Evolutionary conservation across 2,888 invertebrate genomes (phyloP), one percentile per base, ranked within the genome.

Genomic region (Lycophotia porphyrea): DNA sequence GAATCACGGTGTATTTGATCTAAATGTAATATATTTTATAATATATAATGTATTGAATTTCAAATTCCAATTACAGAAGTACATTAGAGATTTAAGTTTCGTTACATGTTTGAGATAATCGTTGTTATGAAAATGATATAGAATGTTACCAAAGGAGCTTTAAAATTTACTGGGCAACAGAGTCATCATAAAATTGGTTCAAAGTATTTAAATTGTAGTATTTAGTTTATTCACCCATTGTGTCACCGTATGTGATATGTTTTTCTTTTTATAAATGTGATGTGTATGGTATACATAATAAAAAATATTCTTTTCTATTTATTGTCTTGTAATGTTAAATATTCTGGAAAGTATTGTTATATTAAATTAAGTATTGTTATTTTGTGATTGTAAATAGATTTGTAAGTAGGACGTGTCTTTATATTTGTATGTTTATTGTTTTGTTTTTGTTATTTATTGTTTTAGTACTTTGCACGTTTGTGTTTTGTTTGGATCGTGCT

Each of bases 81-180:
- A 87, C 65, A 73, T 73, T 52, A 68, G 61, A 21, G 21, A 61
- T 69, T 72, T 84, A 81, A 83, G 84, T 88, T 88, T 72, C 64
- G 84, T 87, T 87, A 74, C 74, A 78, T 77, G 66, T 81, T 80
- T 85, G 66, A 71, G 75, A 78, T 71, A 71, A 78, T 81, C 36
- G 42, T 84, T 77, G 80, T 79, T 84, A 80, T 69, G 68, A 60
- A 79, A 73, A 67, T 65, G 34, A 79, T 79, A 74, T 63, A 52
- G 67, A 78, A 88, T 81, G 87, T 91, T 90, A 91, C 90, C 91
- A 91, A 91, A 91, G 90, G 89, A 88, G 84, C 85, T 87, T 88
- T 84, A 73, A 84, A 78, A 77, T 71, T 81, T 47, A 78, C 77
- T 77, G 81, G 77, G 76, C 60, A 55, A 77, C 49, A 60, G 63